These are phyloP conservation scores for Vanessa cardui DNA, from an alignment of 2,888 invertebrate species.

Conservation along the genomic window DNA sequence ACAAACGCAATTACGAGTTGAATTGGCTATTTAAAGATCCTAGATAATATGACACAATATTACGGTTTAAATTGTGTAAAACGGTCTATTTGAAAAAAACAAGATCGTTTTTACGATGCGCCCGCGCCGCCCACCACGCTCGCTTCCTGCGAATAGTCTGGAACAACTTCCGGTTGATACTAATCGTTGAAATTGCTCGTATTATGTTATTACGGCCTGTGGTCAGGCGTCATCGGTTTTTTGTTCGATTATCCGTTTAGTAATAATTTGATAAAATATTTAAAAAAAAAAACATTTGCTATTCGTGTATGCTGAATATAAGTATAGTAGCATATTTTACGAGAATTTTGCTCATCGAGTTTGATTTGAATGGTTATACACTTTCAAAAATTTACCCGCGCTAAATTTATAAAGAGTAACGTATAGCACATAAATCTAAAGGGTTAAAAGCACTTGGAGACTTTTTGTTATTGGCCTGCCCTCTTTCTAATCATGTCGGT, in stretches of 20 bases:
- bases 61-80: slow-evolving; percentile 24
- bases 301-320: neutral
- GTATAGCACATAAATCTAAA: too few species aligned
- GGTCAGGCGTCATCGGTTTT: slow-evolving; percentile 71
- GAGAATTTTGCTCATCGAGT: too few species aligned
- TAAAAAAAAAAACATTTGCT: neutral
- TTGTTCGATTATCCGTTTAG: slow-evolving; percentile 50
- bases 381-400: too few species aligned
- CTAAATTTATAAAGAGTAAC: too few species aligned
- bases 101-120: slow-evolving; percentile 50
- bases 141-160: slow-evolving; percentile 62
- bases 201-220: slow-evolving; percentile 71
- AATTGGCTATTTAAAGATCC: slow-evolving; percentile 17
- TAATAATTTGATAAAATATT: slow-evolving; percentile 17
- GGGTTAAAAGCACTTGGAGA: too few species aligned
- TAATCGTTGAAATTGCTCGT: slow-evolving; percentile 52
- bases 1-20: slow-evolving; percentile 9
- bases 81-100: slow-evolving; percentile 29
- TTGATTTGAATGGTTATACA: too few species aligned
- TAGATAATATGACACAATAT: slow-evolving; percentile 19
- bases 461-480: too few species aligned
- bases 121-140: slow-evolving; percentile 66
- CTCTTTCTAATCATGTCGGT: too few species aligned
- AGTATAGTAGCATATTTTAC: neutral
- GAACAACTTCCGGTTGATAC: slow-evolving; percentile 64